Evolutionary conservation across 35 echinoderm and acorn worm genomes (phyloP), one percentile per base, ranked within the genome.

Genomic region (Anneissia japonica): DNA sequence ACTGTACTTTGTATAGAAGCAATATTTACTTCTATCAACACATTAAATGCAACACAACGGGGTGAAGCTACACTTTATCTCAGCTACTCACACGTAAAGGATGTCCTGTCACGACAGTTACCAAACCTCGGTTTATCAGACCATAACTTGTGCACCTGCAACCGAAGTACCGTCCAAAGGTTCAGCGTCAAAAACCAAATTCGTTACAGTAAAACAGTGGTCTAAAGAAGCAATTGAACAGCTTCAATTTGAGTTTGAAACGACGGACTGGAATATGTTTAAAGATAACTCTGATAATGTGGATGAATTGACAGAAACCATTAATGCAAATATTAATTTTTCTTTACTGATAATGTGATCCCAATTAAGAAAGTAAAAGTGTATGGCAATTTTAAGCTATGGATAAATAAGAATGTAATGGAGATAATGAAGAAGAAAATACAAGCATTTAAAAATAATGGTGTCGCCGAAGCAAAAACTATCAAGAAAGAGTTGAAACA

Each of bases 361-460:
- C 84, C 82, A 40, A 46, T 30, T 40, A 91, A 81, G 77, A 75
- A 79, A 33, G 80, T 91, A 12, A 91, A 91, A 36, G 36, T 82
- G 32, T 91, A 74, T 46, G 73, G 83, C 0, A 91, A 91, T 77
- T 86, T 86, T 39, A 91, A 91, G 46, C 89, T 84, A 12, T 91
- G 89, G 89, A 86, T 91, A 4, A 86, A 84, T 23, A 86, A 75
- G 37, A 43, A 51, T 12, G 75, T 91, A 73, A 91, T 85, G 46
- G 43, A 46, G n/a, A 76, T 86, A 76, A 85, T 91, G 39, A 91
- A 86, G 16, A 86, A 80, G 72, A 91, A 91, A 38, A 91, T 85
- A 39, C 39, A 46, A 36, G 39, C 77, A 28, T 91, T 86, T 81
- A 76, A 75, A 40, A 74, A 74, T 73, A 46, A 77, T 0, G 78